Conservation (phyloP, 1,140 invertebrate genomes). For the Tyrophagus putrescentiae region DNA sequence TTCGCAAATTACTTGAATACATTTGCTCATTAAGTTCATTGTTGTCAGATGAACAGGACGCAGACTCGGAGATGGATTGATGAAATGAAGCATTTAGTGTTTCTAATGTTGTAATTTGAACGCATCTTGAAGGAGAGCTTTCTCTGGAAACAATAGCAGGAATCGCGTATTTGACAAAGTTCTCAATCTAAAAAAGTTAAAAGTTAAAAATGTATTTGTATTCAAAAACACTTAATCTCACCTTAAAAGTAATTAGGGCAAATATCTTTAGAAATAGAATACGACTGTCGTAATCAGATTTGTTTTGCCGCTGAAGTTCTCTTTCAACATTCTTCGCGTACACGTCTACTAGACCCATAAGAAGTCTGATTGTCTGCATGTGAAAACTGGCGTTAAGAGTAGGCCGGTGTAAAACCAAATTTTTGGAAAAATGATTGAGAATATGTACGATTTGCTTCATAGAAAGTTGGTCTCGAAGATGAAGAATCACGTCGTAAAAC, state of each 20-base stretch:
- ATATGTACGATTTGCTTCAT: conserved; percentile 69
- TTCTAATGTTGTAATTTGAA: conserved; percentile 38
- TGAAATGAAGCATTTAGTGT: too few species aligned
- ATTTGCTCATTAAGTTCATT: neutral
- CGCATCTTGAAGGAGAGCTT: too few species aligned
- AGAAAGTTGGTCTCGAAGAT: conserved; percentile 70
- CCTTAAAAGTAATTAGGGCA: conserved; percentile 80
- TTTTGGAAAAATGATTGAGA: conserved; percentile 84
- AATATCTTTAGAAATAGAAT: conserved; percentile 93
- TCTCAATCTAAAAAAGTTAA: neutral
- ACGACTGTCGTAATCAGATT: conserved; percentile 76
- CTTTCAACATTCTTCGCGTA: conserved; percentile 59
- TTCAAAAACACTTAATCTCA: conserved; percentile 74
- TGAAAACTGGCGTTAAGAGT: conserved; percentile 78
- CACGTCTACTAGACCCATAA: conserved; percentile 86
- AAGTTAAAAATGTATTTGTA: conserved; percentile 6
- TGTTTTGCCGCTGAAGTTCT: conserved; percentile 44
- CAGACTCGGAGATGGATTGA: neutral
- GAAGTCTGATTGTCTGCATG: conserved; percentile 87
- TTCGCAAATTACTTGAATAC: too few species aligned
- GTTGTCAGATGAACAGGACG: neutral
- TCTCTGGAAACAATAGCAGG: too few species aligned
- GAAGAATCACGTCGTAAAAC: conserved; percentile 92
- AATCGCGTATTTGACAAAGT: neutral
- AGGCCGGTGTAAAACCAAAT: conserved; percentile 91